phyloP scores from a whole-genome alignment of 2,797 vertebrate genomes.

The Halcyon badia region DNA sequence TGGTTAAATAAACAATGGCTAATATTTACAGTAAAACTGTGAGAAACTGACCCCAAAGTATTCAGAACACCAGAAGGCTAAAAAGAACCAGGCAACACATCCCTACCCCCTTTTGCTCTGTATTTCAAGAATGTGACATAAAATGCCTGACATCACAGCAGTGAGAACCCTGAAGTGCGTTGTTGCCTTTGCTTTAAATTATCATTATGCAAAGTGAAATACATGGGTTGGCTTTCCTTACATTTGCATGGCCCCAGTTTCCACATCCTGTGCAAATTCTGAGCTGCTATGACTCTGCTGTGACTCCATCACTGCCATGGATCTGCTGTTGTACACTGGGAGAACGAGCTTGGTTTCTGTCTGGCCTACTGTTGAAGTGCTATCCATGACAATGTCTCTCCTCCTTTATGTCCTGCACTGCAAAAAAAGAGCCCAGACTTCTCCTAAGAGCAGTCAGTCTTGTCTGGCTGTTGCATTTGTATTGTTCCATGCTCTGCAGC shows the following conservation, averaged over 20 bases:
- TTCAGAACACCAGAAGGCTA: too few species aligned
- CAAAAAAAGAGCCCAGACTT: not conserved
- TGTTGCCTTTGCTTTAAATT: not conserved
- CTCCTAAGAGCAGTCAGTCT: not conserved
- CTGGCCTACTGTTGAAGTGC: not conserved
- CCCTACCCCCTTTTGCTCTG: not conserved
- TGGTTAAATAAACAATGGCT: too few species aligned
- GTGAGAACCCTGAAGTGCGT: not conserved
- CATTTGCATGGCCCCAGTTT: not conserved
- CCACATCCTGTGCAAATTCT: not conserved
- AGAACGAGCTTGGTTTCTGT: accelerated
- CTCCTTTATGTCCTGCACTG: not conserved
- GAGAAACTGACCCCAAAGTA: too few species aligned
- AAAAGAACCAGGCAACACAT: not conserved
- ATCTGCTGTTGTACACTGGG: not conserved
- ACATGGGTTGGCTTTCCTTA: not conserved
- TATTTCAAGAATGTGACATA: not conserved
- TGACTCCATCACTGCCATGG: accelerated
- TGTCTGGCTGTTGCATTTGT: not conserved
- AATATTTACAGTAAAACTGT: too few species aligned
- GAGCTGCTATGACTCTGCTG: not conserved
- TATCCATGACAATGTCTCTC: accelerated
- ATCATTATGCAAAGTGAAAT: accelerated
- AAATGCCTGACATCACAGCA: not conserved
- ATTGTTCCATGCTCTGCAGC: not conserved